Evolutionary conservation across 2,113 vertebrate genomes (phyloP).

Genomic region (Eleginops maclovinus): DNA sequence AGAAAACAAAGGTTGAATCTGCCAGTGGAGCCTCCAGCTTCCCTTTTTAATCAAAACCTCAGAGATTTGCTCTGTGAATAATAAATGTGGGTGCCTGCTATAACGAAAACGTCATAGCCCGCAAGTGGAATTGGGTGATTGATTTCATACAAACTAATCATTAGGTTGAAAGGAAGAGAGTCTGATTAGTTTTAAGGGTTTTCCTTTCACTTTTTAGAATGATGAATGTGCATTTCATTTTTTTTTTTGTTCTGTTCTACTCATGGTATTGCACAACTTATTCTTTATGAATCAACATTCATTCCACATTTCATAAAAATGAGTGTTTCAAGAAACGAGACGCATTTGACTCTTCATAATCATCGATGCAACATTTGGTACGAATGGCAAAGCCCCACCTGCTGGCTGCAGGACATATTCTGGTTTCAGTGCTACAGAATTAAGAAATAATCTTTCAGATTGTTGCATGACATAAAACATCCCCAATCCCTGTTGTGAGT

Average conservation of each 20-base stretch:
- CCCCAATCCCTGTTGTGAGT: no score
- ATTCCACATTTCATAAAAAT: no score
- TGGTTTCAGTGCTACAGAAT: no score
- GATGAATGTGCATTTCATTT: not conserved
- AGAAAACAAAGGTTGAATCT: not conserved
- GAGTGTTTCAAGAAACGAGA: no score
- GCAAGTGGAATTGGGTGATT: not conserved
- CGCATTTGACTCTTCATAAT: not conserved
- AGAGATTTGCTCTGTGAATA: not conserved
- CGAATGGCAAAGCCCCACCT: not conserved
- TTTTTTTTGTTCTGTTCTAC: no score
- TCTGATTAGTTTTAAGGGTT: not conserved
- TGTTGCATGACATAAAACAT: no score
- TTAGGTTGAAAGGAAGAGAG: not conserved
- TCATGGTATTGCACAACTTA: no score
- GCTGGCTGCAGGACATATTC: no score
- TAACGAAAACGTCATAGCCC: not conserved
- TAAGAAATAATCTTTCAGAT: no score
- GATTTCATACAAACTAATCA: not conserved
- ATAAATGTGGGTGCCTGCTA: not conserved
- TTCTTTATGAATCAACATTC: no score
- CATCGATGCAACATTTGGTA: not conserved
- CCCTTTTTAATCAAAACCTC: not conserved
- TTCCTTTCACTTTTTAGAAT: not conserved
- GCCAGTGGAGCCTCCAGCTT: not conserved